A percentile compares a stretch with the other conserved stretches of the same genome.
Conservation (phyloP, 1,140 invertebrate species). For the Akabosia matsudoensis region DNA sequence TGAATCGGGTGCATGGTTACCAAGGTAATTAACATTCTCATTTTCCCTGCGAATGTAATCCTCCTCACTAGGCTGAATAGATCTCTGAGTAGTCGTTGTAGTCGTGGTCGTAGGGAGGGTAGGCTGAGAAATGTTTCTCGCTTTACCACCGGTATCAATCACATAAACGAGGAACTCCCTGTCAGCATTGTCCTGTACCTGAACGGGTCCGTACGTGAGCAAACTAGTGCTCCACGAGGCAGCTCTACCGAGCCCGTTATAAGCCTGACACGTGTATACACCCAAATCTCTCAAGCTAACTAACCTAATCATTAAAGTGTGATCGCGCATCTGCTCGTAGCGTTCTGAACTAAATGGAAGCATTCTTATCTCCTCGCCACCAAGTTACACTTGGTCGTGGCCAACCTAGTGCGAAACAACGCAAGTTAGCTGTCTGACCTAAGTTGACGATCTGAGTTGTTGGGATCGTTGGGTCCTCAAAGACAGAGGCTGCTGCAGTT, state of each 20-base stretch:
- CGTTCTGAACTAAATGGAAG: constrained; percentile 65
- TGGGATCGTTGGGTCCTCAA: constrained; percentile 57
- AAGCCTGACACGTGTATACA: constrained; percentile 77
- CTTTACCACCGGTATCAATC: not conserved
- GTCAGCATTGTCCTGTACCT: constrained; percentile 50
- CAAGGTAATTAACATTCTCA: not conserved
- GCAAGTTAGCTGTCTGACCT: constrained; percentile 65
- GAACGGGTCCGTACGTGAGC: constrained; percentile 64
- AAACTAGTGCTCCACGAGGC: constrained; percentile 70
- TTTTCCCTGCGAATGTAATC: not conserved
- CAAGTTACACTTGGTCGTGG: constrained; percentile 77
- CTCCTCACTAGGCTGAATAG: not conserved
- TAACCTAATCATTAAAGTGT: constrained; percentile 67
- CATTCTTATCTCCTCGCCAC: constrained; percentile 76
- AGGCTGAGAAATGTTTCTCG: not conserved
- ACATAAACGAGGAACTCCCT: constrained; percentile 48
- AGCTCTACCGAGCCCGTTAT: constrained; percentile 73
- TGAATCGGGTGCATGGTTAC: not conserved
- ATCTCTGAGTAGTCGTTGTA: constrained; percentile 46
- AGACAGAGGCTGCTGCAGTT: constrained; percentile 54
- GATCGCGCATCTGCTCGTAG: constrained; percentile 71
- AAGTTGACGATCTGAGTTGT: constrained; percentile 62
- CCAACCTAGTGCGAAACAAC: constrained; percentile 78
- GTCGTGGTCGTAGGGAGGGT: constrained; percentile 36
- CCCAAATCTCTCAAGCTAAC: constrained; percentile 70